phyloP scores from a whole-genome alignment of 1,140 invertebrate species.

The Cardiocondyla obscurior region DNA sequence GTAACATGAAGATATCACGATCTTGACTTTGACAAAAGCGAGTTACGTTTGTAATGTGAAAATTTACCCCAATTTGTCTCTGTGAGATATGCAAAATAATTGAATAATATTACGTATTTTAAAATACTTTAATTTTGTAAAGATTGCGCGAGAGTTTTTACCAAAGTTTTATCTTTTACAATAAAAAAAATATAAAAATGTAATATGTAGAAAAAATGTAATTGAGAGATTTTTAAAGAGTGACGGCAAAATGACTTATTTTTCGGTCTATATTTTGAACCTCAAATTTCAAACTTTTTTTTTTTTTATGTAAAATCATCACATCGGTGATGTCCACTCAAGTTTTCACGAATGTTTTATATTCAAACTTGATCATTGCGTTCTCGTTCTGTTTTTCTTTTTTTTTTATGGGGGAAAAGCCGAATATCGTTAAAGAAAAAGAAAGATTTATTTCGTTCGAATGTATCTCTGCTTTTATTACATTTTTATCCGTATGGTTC shows the following conservation, averaged over 20 bases:
- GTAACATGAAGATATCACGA: constrained; percentile 3
- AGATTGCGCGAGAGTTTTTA: neutral
- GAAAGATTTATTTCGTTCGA: constrained; percentile 48
- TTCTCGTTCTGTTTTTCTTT: neutral
- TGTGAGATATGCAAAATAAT: neutral
- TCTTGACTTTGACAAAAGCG: neutral
- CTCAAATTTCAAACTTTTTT: no score
- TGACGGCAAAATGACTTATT: no score
- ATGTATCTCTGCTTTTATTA: constrained; percentile 43
- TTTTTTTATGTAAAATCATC: no score
- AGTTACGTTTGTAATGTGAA: neutral
- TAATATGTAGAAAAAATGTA: neutral
- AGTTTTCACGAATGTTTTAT: constrained; percentile 8
- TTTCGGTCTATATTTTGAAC: no score
- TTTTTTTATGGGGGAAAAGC: neutral
- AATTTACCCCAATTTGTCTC: neutral
- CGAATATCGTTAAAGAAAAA: constrained; percentile 19
- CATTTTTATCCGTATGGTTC: constrained; percentile 41
- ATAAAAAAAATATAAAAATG: no score
- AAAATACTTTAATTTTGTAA: neutral
- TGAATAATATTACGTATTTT: neutral
- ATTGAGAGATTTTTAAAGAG: constrained; percentile 8
- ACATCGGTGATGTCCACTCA: constrained; percentile 1
- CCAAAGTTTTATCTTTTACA: no score
- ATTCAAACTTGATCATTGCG: neutral